Percentiles rank a stretch among this genome's conserved stretches.
These are phyloP conservation scores for Lumbricus terrestris DNA, from an alignment of 2,888 invertebrate genomes.

Conservation along the genomic window DNA sequence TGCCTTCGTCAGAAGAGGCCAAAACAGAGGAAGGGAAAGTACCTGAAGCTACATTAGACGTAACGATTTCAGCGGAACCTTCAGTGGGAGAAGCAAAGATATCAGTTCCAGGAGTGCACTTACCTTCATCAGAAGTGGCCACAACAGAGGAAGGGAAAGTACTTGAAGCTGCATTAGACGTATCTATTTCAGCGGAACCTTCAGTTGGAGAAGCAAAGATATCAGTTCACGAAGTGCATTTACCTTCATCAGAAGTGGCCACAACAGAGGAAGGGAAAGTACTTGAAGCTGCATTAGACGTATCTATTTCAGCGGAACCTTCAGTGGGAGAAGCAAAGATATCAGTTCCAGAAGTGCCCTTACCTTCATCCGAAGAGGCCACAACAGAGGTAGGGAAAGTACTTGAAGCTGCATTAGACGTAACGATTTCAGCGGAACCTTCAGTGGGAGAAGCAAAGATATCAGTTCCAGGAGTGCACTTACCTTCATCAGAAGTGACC, in stretches of 20 bases:
- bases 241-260: not conserved
- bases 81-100: not conserved
- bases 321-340: not conserved
- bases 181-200: not conserved
- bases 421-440: not conserved
- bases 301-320: not conserved
- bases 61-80: not conserved
- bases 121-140: not conserved
- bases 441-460: not conserved
- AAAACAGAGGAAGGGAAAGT: not conserved
- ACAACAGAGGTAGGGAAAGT: not conserved
- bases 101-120: not conserved
- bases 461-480: not conserved
- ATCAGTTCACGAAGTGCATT: not conserved
- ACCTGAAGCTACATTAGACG: not conserved
- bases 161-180: not conserved
- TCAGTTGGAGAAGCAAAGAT: not conserved
- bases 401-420: not conserved
- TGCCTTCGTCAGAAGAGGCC: not conserved
- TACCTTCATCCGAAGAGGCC: not conserved
- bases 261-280: not conserved
- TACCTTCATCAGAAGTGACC: not conserved
- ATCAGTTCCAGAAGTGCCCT: not conserved
- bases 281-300: not conserved
- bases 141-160: not conserved